Evolutionary conservation across 2,797 vertebrate genomes (phyloP).

Genomic region (Lagocephalus sceleratus): DNA sequence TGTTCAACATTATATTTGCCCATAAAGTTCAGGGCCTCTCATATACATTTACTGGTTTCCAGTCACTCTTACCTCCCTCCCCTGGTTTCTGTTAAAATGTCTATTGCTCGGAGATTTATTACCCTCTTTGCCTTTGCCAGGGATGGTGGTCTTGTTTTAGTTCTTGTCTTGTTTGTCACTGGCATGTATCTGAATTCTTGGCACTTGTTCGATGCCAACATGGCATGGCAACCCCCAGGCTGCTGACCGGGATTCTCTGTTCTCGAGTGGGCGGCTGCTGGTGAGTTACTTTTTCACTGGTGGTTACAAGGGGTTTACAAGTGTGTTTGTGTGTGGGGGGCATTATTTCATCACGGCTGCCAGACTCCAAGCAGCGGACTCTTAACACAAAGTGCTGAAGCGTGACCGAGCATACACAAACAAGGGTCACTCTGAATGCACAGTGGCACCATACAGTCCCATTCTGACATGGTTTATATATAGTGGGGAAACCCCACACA

Average conservation of each 20-base stretch:
- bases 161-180: constrained; percentile 2
- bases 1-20: constrained; percentile 33
- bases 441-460: constrained; percentile 40
- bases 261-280: constrained; percentile 18
- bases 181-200: constrained; percentile 16
- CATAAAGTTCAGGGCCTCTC: constrained; percentile 33
- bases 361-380: constrained; percentile 23
- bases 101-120: constrained; percentile 28
- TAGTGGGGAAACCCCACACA: constrained; percentile 25
- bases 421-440: constrained; percentile 45
- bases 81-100: constrained; percentile 23
- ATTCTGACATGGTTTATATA: constrained; percentile 22
- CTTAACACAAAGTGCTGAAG: constrained; percentile 36
- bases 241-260: constrained; percentile 30
- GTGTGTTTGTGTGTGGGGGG: constrained; percentile 36
- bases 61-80: constrained; percentile 18
- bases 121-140: constrained; percentile 9
- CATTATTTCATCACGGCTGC: constrained; percentile 40
- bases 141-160: constrained; percentile 4
- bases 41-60: constrained; percentile 38
- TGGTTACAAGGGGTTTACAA: constrained; percentile 21
- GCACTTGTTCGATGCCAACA: constrained; percentile 17
- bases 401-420: constrained; percentile 49
- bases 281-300: constrained; percentile 21
- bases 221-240: constrained; percentile 19